Evolutionary conservation across 2,888 invertebrate genomes (phyloP), one percentile per base, ranked within the genome.

Genomic region (Pantelozetes paolii): DNA sequence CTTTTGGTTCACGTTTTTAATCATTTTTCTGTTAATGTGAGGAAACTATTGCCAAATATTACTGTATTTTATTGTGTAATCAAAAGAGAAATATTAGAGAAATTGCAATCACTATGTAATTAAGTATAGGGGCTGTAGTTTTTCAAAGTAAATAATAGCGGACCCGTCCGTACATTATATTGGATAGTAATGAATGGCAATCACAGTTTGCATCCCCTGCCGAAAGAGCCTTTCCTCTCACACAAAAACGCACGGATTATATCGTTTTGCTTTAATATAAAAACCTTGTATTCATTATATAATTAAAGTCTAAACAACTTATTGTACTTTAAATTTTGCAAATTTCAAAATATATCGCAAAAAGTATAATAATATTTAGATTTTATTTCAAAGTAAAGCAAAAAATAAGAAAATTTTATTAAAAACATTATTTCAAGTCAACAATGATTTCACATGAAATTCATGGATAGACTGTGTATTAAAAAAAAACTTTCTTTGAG

Each of bases 21-120:
- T 67, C 67, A 67, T 67, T 67, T 36, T 67, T n/a, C 32, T 62
- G 20, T 36, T 62, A 62, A 62, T 62, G 62, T 62, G 62, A 62
- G 32, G 28, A 59, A 59, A 59, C 30, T 59, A 28, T 59, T 50
- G 8, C 13, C 15, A 32, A 32, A 8, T 36, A 28, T 30, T 9
- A 36, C 2, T 32, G 30, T 32, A 30, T 36, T 62, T 32, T 59
- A 26, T 8, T 59, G 26, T 62, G 62, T 30, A 62, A 62, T 62
- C 30, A 62, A 32, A 62, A 32, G 30, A 32, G 23, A 28, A 62
- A 32, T 62, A 18, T 36, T 36, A 32, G 18, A 11, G 13, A 62
- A 57, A 32, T 18, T n/a, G 30, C 28, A 57, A n/a, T 32, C 62
- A 18, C 62, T 28, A 26, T 62, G 62, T 32, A 62, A 62, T 62